Percentiles rank a stretch among this genome's conserved stretches.
Evolutionary conservation across 2,113 vertebrate species (phyloP).

Genomic region (Eptatretus burgeri): DNA sequence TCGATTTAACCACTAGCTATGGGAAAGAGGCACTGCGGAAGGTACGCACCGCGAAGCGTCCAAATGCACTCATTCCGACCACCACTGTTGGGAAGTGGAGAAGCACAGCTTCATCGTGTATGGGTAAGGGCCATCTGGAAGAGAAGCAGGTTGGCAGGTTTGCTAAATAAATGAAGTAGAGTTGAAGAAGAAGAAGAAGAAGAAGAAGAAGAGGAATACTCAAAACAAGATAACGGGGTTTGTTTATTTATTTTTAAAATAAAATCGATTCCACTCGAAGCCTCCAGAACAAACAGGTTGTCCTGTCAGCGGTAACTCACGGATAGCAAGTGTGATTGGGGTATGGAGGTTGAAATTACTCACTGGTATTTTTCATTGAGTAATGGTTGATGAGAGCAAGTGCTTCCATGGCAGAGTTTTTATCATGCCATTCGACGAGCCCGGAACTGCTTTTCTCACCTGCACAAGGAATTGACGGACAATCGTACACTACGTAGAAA

Average conservation of each 20-base stretch:
- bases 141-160: conserved; percentile 14
- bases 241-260: neutral
- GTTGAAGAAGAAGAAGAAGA: too few relatives aligned
- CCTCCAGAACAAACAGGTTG: neutral
- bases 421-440: conserved; percentile 67
- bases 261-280: neutral
- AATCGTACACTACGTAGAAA: neutral
- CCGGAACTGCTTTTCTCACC: conserved; percentile 75
- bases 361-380: conserved; percentile 89
- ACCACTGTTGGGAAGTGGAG: conserved; percentile 16
- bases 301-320: neutral
- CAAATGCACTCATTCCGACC: too few relatives aligned
- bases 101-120: conserved; percentile 94
- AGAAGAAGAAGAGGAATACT: too few relatives aligned
- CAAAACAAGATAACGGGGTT: neutral
- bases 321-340: neutral
- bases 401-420: conserved; percentile 77
- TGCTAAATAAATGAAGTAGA: neutral
- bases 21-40: too few relatives aligned
- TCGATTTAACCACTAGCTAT: too few relatives aligned
- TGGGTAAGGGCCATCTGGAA: conserved; percentile 72
- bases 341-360: conserved; percentile 16
- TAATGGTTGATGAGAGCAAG: conserved; percentile 87
- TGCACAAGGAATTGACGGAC: neutral
- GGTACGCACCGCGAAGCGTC: too few relatives aligned